Evolutionary conservation across 1,140 invertebrate species (phyloP).

Genomic region (Phortica variegata): DNA sequence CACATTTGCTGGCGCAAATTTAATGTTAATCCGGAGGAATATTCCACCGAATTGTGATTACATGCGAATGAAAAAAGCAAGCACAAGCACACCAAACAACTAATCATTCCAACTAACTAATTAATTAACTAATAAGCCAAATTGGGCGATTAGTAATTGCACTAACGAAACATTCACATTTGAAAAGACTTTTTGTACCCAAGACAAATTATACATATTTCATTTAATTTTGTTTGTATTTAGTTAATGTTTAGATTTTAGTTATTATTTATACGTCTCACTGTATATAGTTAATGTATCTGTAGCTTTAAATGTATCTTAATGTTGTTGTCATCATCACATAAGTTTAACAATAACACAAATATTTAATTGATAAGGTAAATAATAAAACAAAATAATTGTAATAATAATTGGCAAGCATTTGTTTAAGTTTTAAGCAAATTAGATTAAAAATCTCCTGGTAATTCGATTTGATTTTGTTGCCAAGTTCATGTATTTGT

Average conservation of each 20-base stretch:
- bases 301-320: conserved; percentile 39
- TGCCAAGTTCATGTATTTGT: no score
- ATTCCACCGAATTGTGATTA: conserved; percentile 53
- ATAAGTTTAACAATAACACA: conserved; percentile 19
- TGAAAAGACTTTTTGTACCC: conserved; percentile 52
- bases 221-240: no score
- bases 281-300: conserved; percentile 34
- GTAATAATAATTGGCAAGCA: conserved; percentile 27
- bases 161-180: conserved; percentile 50
- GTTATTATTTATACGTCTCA: no score
- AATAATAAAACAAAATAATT: conserved; percentile 40
- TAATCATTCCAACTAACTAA: no score
- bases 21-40: conserved; percentile 52
- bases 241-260: no score
- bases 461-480: no score
- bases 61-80: neutral
- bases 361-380: conserved; percentile 36
- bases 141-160: no score
- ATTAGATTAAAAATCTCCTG: no score
- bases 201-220: conserved; percentile 27
- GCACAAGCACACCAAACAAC: neutral
- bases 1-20: conserved; percentile 56
- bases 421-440: conserved; percentile 18
- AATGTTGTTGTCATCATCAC: no score
- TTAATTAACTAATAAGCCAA: no score